Conservation (phyloP, 2,888 invertebrate species). For the Drosophila anomelani region DNA sequence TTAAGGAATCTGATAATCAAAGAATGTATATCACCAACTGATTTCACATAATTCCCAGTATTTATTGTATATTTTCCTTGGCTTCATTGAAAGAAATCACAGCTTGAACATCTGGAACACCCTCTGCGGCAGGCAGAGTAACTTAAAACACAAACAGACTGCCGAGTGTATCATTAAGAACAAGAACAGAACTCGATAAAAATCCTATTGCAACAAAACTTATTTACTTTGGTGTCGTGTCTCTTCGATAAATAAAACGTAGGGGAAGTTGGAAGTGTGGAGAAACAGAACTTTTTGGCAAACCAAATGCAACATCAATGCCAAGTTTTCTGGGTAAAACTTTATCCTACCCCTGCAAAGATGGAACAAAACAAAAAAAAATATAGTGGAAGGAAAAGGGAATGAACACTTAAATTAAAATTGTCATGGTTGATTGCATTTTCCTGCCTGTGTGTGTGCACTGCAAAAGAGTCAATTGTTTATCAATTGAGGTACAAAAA, state of each 20-base stretch:
- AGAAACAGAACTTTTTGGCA: conserved; percentile 42
- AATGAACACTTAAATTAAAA: conserved; percentile 41
- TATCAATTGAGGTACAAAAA: conserved; percentile 60
- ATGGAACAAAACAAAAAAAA: neutral
- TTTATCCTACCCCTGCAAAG: conserved; percentile 23
- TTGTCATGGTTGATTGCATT: conserved; percentile 71
- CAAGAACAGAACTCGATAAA: conserved; percentile 32
- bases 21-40: neutral
- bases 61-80: conserved; percentile 4
- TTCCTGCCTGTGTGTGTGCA: conserved; percentile 27
- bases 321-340: conserved; percentile 42
- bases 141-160: conserved; percentile 21
- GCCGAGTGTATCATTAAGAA: conserved; percentile 22
- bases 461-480: conserved; percentile 70
- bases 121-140: conserved; percentile 8
- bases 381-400: neutral
- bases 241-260: conserved; percentile 11
- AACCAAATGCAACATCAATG: conserved; percentile 28
- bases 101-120: conserved; percentile 22
- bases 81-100: conserved; percentile 5
- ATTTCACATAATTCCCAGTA: neutral
- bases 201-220: conserved; percentile 22
- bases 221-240: conserved; percentile 37
- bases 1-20: neutral
- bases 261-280: neutral